Evolutionary conservation across 2,888 invertebrate genomes (phyloP).

Genomic region (Zaprionus obscuricornis): DNA sequence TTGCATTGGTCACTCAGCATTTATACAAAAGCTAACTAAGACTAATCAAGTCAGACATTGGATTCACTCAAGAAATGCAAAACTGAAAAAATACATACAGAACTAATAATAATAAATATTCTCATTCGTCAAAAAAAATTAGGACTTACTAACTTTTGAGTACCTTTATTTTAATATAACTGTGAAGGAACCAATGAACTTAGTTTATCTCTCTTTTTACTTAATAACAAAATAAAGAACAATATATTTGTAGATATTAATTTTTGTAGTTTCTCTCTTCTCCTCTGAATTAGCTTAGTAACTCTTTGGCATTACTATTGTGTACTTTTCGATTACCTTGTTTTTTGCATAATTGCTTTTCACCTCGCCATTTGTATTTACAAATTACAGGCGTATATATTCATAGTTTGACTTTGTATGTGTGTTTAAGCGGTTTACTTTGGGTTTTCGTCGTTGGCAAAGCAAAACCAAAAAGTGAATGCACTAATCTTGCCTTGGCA

Average conservation of each 20-base stretch:
- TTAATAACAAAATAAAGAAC: no score
- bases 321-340: constrained; percentile 32
- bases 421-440: constrained; percentile 15
- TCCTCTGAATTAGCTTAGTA: no score
- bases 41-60: constrained; percentile 15
- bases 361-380: constrained; percentile 54
- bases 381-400: constrained; percentile 28
- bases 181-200: no score
- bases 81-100: no score
- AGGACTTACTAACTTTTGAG: no score
- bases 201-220: no score
- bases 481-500: constrained; percentile 82
- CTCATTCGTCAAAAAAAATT: no score
- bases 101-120: no score
- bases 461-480: constrained; percentile 79
- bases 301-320: constrained; percentile 40
- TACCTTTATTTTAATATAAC: no score
- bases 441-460: constrained; percentile 46
- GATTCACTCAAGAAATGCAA: no score
- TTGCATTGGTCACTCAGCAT: constrained; percentile 24
- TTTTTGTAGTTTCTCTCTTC: not conserved
- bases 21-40: constrained; percentile 19
- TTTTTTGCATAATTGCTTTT: constrained; percentile 38
- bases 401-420: not conserved
- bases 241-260: constrained; percentile 2